These are phyloP conservation scores for Rotaria macrura DNA, from an alignment of 2,888 invertebrate genomes.

Conservation along the genomic window DNA sequence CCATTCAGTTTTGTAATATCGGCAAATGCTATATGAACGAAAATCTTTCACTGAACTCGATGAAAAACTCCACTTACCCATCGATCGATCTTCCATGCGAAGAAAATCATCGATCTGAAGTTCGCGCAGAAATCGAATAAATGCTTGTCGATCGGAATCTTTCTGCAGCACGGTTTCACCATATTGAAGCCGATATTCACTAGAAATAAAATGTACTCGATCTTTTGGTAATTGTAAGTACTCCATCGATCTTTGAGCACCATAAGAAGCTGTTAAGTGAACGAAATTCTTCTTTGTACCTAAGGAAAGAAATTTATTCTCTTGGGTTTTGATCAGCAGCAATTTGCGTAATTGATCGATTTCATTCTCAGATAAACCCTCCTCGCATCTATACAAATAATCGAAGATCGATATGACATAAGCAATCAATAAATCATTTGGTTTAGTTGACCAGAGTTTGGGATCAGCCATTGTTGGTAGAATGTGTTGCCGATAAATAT, in stretches of 20 bases:
- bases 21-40: neutral
- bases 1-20: neutral
- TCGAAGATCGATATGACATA: neutral
- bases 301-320: neutral
- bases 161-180: neutral
- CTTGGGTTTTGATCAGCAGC: neutral
- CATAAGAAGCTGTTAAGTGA: neutral
- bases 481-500: neutral
- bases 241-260: neutral
- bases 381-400: no score
- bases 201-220: neutral
- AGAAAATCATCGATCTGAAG: neutral
- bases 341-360: neutral
- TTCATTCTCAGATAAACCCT: neutral
- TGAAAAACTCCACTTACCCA: no score
- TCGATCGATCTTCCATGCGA: no score
- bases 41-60: no score
- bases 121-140: neutral
- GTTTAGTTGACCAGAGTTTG: neutral
- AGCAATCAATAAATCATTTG: neutral
- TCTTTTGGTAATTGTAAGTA: neutral
- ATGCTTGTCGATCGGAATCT: neutral
- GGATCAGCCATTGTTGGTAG: neutral
- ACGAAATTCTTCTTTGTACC: neutral
- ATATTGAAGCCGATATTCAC: neutral